Conservation (phyloP, 2,113 vertebrate genomes). For the Chauna torquata region DNA sequence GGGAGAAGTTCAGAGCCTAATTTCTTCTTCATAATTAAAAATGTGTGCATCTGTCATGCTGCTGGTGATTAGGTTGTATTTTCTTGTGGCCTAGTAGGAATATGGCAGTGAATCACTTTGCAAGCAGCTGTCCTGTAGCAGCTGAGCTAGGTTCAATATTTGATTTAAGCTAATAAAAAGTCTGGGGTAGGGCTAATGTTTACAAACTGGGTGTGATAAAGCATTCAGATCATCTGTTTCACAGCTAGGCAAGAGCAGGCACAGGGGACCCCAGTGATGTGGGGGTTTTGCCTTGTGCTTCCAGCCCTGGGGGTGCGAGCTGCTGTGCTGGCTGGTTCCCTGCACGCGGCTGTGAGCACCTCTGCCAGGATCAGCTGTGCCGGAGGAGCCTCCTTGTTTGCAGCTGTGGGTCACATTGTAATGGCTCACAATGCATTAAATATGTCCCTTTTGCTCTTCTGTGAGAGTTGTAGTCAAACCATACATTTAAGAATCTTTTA, state of each 20-base stretch:
- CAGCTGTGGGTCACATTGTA: not conserved
- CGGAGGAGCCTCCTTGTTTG: not conserved
- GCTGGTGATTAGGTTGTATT: conserved; percentile 60
- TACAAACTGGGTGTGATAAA: conserved; percentile 51
- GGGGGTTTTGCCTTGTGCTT: not conserved
- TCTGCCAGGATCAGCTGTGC: not conserved
- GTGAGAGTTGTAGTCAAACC: conserved; percentile 5
- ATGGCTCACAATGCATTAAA: not conserved
- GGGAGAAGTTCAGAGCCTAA: conserved; percentile 54
- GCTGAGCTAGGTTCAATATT: conserved; percentile 62
- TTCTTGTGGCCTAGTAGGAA: conserved; percentile 50
- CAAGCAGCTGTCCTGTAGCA: conserved; percentile 60
- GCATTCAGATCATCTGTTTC: conserved; percentile 36
- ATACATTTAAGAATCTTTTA: conserved; percentile 30
- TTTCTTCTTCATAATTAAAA: conserved; percentile 67
- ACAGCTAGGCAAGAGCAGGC: not conserved
- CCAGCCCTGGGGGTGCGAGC: not conserved
- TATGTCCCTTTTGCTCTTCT: conserved; percentile 29
- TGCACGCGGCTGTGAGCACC: fast-evolving
- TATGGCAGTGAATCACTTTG: conserved; percentile 51
- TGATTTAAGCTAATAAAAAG: conserved; percentile 63
- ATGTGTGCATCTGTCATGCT: conserved; percentile 40
- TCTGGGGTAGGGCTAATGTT: conserved; percentile 36
- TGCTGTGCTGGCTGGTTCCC: not conserved
- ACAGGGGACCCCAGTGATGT: not conserved